These are phyloP conservation scores for Leuctra nigra DNA, from an alignment of 2,888 invertebrate species.

Conservation along the genomic window DNA sequence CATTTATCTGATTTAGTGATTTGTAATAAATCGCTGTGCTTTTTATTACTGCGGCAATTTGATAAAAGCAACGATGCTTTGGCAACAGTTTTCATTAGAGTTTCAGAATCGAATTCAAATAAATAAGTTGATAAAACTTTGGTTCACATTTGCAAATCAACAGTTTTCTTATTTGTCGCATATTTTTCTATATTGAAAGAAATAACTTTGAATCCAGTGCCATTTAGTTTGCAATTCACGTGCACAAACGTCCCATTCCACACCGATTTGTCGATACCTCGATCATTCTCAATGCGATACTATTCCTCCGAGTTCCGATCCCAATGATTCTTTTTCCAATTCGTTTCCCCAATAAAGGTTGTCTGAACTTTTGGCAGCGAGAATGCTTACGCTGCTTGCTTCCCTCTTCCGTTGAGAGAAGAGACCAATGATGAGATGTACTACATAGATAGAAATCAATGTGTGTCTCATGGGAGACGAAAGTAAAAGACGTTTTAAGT, in stretches of 20 bases:
- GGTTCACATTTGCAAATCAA: not conserved
- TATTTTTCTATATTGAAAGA: slow-evolving; percentile 14
- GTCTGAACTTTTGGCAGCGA: slow-evolving; percentile 12
- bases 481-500: too few species aligned
- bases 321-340: not conserved
- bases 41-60: too few species aligned
- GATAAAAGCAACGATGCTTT: too few species aligned
- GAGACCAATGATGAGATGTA: not conserved
- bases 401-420: not conserved
- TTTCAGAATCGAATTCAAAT: too few species aligned
- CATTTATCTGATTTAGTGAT: too few species aligned
- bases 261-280: not conserved
- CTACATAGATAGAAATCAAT: slow-evolving; percentile 2
- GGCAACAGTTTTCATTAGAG: too few species aligned
- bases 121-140: too few species aligned
- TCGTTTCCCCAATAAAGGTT: not conserved
- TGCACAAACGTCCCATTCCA: not conserved
- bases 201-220: not conserved
- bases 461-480: not conserved
- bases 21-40: too few species aligned
- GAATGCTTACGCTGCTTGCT: slow-evolving; percentile 2
- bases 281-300: slow-evolving; percentile 3
- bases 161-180: not conserved
- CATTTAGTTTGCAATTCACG: slow-evolving; percentile 13
- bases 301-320: slow-evolving; percentile 4